Evolutionary conservation across 2,797 vertebrate genomes (phyloP).

Genomic region (Coregonus ussuriensis): DNA sequence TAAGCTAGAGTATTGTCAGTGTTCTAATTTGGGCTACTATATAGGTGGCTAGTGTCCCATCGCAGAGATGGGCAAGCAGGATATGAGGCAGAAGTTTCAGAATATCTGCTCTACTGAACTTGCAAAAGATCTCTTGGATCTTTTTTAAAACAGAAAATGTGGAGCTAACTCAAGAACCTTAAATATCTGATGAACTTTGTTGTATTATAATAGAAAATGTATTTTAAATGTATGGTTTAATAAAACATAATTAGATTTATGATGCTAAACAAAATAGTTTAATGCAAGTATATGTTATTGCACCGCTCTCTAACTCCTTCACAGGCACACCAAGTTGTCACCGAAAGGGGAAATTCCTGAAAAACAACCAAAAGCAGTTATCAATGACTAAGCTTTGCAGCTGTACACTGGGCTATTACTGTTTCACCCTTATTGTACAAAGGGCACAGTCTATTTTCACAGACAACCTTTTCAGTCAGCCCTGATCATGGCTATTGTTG

Average conservation of each 20-base stretch:
- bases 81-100: neutral
- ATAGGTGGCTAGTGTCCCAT: no score
- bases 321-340: neutral
- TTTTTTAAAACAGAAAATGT: no score
- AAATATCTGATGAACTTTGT: no score
- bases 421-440: neutral
- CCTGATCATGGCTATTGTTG: slow-evolving; percentile 18
- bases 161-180: no score
- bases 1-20: neutral
- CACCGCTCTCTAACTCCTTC: neutral
- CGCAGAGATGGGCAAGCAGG: no score
- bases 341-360: slow-evolving; percentile 10
- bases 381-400: neutral
- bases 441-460: slow-evolving; percentile 28
- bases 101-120: neutral
- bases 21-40: neutral
- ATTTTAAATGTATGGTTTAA: neutral
- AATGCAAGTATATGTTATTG: neutral
- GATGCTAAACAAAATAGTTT: neutral
- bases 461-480: slow-evolving; percentile 14
- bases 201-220: neutral
- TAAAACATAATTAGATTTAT: neutral
- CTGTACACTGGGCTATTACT: neutral
- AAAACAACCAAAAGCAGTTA: neutral
- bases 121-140: neutral